Evolutionary conservation across 2,113 vertebrate species (phyloP).

Genomic region (Jacana jacana): DNA sequence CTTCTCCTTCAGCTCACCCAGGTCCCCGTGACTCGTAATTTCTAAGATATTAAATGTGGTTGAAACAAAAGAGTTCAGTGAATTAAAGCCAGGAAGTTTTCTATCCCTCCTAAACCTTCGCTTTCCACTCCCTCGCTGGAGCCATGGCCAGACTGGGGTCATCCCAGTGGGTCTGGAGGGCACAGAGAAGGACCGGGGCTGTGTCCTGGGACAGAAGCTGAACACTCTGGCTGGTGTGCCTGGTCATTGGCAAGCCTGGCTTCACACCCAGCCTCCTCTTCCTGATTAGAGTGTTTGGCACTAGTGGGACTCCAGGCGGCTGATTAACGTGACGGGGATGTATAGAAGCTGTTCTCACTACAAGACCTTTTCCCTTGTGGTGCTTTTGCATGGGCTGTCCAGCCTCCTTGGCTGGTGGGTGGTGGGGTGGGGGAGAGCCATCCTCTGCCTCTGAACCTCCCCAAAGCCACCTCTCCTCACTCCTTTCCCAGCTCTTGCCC

Average conservation of each 20-base stretch:
- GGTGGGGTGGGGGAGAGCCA: not conserved
- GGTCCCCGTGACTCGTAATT: conserved; percentile 35
- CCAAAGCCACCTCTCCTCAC: not conserved
- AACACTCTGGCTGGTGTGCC: not conserved
- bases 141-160: not conserved
- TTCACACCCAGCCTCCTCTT: not conserved
- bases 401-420: not conserved
- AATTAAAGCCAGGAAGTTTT: conserved; percentile 48
- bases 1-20: conserved; percentile 15
- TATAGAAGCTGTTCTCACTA: not conserved
- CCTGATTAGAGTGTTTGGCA: not conserved
- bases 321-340: not conserved
- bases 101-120: not conserved
- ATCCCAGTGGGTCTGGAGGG: not conserved
- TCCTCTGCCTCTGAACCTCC: not conserved
- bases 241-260: not conserved
- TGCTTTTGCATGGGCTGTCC: not conserved
- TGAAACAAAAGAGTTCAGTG: conserved; percentile 50
- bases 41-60: conserved; percentile 65
- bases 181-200: not conserved
- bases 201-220: not conserved
- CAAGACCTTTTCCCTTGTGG: not conserved
- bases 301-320: conserved; percentile 4
- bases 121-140: not conserved
- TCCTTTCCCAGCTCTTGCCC: not conserved